These are phyloP conservation scores for Cordilura impudica DNA, from an alignment of 2,888 invertebrate species.

Conservation along the genomic window DNA sequence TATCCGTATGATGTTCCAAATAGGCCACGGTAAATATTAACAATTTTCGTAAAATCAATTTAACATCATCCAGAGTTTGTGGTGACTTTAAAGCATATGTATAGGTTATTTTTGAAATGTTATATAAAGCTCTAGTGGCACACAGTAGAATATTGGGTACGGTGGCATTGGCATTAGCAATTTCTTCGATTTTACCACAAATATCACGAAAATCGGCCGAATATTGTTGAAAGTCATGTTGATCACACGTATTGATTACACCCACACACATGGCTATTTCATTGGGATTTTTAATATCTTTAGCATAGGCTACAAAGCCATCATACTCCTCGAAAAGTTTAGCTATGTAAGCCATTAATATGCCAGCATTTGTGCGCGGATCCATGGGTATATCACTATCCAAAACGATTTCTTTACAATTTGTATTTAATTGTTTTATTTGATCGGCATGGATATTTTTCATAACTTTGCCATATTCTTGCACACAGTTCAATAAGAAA, in stretches of 20 bases:
- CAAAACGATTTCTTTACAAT: constrained; percentile 74
- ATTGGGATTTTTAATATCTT: constrained; percentile 62
- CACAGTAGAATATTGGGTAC: constrained; percentile 72
- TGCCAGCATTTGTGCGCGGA: constrained; percentile 82
- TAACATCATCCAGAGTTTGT: constrained; percentile 70
- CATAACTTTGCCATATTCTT: constrained; percentile 76
- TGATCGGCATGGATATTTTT: constrained; percentile 48
- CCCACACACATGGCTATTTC: constrained; percentile 72
- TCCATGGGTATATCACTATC: constrained; percentile 82
- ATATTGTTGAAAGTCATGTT: constrained; percentile 65
- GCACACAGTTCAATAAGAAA: constrained; percentile 75
- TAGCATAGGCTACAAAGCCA: constrained; percentile 65
- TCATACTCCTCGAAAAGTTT: constrained; percentile 74
- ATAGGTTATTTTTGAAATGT: constrained; percentile 68
- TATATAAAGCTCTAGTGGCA: constrained; percentile 69
- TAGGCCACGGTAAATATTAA: constrained; percentile 80
- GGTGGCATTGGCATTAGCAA: constrained; percentile 66
- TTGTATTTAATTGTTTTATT: constrained; percentile 62
- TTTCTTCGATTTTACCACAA: constrained; percentile 64
- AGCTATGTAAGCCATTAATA: constrained; percentile 79
- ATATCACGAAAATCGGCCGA: constrained; percentile 66
- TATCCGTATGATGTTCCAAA: constrained; percentile 83
- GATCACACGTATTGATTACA: constrained; percentile 70
- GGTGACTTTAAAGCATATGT: constrained; percentile 64
- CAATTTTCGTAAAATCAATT: constrained; percentile 71